Evolutionary conservation across 2,797 vertebrate genomes (phyloP).

Genomic region (Myripristis jacobus): DNA sequence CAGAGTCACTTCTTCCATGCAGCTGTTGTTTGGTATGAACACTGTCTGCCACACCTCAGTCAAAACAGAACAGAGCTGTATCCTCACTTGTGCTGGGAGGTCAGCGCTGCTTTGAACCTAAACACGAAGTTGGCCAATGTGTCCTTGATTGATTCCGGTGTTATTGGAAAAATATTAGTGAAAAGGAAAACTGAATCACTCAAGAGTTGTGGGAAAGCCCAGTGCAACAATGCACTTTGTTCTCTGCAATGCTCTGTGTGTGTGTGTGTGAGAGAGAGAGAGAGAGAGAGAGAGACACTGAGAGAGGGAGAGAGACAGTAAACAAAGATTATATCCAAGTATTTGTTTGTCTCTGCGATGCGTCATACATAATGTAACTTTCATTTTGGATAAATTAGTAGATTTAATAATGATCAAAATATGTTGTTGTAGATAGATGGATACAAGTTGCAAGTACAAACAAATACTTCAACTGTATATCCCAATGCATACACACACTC

Average conservation of each 20-base stretch:
- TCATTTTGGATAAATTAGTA: not conserved
- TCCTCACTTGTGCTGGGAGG: constrained; percentile 30
- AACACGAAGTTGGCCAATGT: constrained; percentile 28
- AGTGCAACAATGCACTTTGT: constrained; percentile 42
- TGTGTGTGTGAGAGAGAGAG: not conserved
- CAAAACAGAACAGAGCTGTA: constrained; percentile 64
- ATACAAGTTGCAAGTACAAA: not conserved
- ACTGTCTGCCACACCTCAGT: constrained; percentile 68
- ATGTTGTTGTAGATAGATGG: not conserved
- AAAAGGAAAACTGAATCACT: constrained; percentile 42
- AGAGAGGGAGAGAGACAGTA: no score
- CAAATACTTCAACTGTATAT: not conserved
- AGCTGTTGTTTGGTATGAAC: constrained; percentile 72
- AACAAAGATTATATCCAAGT: constrained; percentile 27
- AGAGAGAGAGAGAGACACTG: no score
- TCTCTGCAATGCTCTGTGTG: not conserved
- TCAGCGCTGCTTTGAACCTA: constrained; percentile 50
- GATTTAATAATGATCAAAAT: not conserved
- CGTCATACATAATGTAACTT: not conserved
- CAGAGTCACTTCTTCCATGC: constrained; percentile 68
- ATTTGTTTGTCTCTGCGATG: constrained; percentile 7
- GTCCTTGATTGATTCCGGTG: constrained; percentile 37
- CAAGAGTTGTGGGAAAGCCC: constrained; percentile 48
- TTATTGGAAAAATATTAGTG: constrained; percentile 54
- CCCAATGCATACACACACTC: not conserved